phyloP scores from a whole-genome alignment of 1,140 invertebrate genomes.

The Pseudobourletiella spinata region DNA sequence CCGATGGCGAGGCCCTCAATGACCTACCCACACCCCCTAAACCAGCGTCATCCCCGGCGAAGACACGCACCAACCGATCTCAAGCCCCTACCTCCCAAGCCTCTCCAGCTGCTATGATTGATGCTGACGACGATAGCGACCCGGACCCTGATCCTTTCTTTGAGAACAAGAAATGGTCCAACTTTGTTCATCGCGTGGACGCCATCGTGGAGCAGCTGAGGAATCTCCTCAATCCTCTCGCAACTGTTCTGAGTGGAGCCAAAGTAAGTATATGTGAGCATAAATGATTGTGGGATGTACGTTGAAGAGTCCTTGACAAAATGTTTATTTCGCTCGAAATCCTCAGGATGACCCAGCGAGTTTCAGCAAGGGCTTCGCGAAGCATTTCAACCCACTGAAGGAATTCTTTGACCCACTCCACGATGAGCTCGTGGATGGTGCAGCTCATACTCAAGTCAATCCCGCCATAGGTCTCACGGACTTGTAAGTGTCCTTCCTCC shows the following conservation, averaged over 20 bases:
- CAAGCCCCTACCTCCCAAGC: too few relatives aligned
- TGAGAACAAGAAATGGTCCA: not conserved
- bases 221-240: not conserved
- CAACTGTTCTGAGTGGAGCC: not conserved
- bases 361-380: not conserved
- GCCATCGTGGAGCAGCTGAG: not conserved
- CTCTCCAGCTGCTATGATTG: too few relatives aligned
- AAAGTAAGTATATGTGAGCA: too few relatives aligned
- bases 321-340: too few relatives aligned
- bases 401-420: conserved; percentile 5
- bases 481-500: conserved; percentile 8
- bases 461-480: conserved; percentile 7
- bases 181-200: not conserved
- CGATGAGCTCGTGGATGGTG: not conserved
- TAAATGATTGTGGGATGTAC: too few relatives aligned
- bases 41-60: too few relatives aligned
- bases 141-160: conserved; percentile 1
- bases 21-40: too few relatives aligned
- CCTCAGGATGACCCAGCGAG: not conserved
- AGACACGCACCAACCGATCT: too few relatives aligned
- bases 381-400: not conserved
- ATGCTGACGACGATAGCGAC: too few relatives aligned
- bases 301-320: too few relatives aligned
- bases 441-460: not conserved
- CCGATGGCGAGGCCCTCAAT: too few relatives aligned